These are phyloP conservation scores for Diachrysia chrysitis DNA, from an alignment of 2,888 invertebrate genomes.

Conservation along the genomic window DNA sequence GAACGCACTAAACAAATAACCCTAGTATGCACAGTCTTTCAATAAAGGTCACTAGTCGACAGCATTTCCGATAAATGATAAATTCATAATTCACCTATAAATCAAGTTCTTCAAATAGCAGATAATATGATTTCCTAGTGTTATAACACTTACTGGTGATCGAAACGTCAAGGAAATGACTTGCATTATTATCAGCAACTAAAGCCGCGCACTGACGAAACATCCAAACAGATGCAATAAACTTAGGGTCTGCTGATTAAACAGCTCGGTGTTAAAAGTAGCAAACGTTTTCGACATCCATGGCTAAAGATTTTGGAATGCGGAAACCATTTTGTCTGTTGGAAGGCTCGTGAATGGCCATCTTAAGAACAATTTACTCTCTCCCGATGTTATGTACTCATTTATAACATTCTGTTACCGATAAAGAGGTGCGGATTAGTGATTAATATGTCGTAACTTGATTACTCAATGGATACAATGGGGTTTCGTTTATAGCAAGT, in stretches of 20 bases:
- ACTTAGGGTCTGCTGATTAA: neutral
- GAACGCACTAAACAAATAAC: no score
- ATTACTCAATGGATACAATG: neutral
- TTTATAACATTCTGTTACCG: neutral
- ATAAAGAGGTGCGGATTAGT: conserved; percentile 7
- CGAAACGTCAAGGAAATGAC: conserved; percentile 47
- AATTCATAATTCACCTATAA: conserved; percentile 33
- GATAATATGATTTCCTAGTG: conserved; percentile 18
- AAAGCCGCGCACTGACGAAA: conserved; percentile 1
- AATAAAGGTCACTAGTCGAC: conserved; percentile 24
- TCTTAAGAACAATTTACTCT: conserved; percentile 3
- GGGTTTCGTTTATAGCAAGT: neutral
- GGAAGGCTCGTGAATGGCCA: conserved; percentile 2
- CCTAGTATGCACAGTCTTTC: conserved; percentile 12
- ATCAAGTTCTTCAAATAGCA: conserved; percentile 15
- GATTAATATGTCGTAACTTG: neutral
- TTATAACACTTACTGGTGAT: conserved; percentile 25
- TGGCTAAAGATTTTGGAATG: neutral
- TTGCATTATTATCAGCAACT: conserved; percentile 33
- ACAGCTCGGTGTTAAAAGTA: neutral
- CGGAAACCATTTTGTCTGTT: neutral
- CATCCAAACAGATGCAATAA: neutral
- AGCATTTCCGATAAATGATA: conserved; percentile 29
- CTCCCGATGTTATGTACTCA: neutral
- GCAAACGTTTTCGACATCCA: neutral